Conservation (phyloP, 2,888 invertebrate genomes). For the Clitarchus hookeri region DNA sequence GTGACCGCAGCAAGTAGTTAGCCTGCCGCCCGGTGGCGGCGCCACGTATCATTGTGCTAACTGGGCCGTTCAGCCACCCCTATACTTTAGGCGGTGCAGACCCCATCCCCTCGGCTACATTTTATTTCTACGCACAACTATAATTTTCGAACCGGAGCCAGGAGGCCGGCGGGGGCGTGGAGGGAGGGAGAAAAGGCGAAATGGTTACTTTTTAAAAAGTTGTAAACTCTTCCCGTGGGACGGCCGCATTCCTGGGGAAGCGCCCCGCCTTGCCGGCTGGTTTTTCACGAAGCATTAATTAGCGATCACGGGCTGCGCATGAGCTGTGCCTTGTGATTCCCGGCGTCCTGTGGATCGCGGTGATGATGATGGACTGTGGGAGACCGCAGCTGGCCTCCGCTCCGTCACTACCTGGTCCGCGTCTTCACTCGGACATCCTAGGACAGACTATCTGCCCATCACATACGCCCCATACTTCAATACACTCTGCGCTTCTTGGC, state of each 20-base stretch:
- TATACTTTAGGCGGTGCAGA: background rate
- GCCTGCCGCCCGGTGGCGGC: background rate
- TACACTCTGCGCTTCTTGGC: too few species aligned
- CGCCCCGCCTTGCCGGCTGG: background rate
- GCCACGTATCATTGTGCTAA: background rate
- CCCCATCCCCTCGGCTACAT: background rate
- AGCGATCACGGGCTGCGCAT: background rate
- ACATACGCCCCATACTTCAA: too few species aligned
- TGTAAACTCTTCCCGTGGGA: conserved; percentile 14
- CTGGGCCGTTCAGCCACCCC: background rate
- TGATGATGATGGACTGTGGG: background rate
- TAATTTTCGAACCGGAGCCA: background rate
- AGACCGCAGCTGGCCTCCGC: background rate
- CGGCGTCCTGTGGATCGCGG: background rate
- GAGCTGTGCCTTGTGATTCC: too few species aligned
- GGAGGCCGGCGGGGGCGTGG: background rate
- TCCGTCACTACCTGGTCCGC: too few species aligned
- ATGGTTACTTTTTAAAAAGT: conserved; percentile 14
- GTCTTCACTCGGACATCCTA: too few species aligned
- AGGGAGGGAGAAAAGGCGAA: background rate
- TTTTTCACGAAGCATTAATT: background rate
- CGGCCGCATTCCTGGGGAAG: background rate
- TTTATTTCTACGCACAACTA: conserved; percentile 7
- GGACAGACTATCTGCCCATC: too few species aligned
- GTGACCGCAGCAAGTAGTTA: conserved; percentile 10